These are phyloP conservation scores for Diaperis boleti DNA, from an alignment of 2,888 invertebrate species.

Conservation along the genomic window DNA sequence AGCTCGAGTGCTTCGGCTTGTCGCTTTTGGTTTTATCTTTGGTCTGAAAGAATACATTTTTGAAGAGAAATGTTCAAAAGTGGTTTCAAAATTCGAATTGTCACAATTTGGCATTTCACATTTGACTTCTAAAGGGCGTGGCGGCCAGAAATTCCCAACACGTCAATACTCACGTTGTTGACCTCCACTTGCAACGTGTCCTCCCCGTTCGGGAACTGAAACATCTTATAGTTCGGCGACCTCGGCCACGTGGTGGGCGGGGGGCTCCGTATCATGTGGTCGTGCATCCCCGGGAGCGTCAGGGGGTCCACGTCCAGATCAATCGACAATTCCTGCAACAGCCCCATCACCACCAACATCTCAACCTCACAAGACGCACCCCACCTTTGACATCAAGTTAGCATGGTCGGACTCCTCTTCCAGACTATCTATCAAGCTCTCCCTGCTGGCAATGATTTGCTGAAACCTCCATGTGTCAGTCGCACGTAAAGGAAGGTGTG, in stretches of 20 bases:
- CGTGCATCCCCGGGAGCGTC: constrained; percentile 82
- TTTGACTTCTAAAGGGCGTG: too few relatives aligned
- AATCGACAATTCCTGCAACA: constrained; percentile 66
- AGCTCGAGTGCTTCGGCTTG: constrained; percentile 62
- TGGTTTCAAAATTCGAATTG: too few relatives aligned
- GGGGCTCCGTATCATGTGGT: constrained; percentile 85
- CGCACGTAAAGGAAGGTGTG: not conserved
- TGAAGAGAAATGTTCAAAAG: too few relatives aligned
- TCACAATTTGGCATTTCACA: too few relatives aligned
- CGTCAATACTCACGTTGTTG: too few relatives aligned
- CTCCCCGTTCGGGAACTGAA: constrained; percentile 70
- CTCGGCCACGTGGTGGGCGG: constrained; percentile 83
- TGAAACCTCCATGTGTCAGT: constrained; percentile 53
- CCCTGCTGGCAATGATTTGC: constrained; percentile 84
- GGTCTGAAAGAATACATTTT: too few relatives aligned
- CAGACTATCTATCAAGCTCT: constrained; percentile 79
- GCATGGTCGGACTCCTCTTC: constrained; percentile 84
- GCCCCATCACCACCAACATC: not conserved
- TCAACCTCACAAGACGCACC: not conserved
- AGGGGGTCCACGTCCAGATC: constrained; percentile 77
- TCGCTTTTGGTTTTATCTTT: constrained; percentile 57
- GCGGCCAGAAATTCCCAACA: too few relatives aligned
- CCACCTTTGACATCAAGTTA: constrained; percentile 82
- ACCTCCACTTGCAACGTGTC: constrained; percentile 65
- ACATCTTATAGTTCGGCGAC: constrained; percentile 69